Conservation (phyloP, 2,797 vertebrate genomes). For the Odontamblyopus lacepedii region DNA sequence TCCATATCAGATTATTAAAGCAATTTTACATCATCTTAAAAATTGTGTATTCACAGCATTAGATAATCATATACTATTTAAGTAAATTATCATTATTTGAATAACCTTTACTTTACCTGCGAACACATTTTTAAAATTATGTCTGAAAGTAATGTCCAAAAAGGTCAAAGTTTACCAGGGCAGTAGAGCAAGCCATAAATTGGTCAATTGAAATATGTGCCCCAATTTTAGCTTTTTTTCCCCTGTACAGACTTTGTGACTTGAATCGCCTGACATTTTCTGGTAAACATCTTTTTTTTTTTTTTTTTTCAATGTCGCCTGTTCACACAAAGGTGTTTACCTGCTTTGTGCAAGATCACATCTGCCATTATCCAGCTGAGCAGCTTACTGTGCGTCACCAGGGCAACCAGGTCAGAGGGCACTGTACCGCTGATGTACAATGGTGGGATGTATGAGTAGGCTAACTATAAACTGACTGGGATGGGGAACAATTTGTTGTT, state of each 20-base stretch:
- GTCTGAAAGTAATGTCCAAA: background rate
- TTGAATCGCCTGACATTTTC: conserved; percentile 43
- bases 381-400: conserved; percentile 41
- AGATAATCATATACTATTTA: background rate
- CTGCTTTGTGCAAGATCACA: conserved; percentile 57
- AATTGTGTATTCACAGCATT: background rate
- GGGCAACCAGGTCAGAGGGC: conserved; percentile 65
- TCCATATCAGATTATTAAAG: background rate
- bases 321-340: conserved; percentile 59
- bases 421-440: conserved; percentile 44
- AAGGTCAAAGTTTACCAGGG: conserved; percentile 49
- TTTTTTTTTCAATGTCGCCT: conserved; percentile 10
- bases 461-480: conserved; percentile 32
- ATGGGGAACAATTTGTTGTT: conserved; percentile 14
- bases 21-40: background rate
- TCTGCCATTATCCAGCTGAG: conserved; percentile 49
- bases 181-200: conserved; percentile 42
- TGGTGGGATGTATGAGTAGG: conserved; percentile 41
- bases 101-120: background rate
- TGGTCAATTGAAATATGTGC: conserved; percentile 29
- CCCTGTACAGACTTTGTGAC: conserved; percentile 31
- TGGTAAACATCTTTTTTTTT: conserved; percentile 43
- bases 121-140: background rate
- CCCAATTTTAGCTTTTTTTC: conserved; percentile 26
- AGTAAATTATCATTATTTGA: background rate